Evolutionary conservation across 2,797 vertebrate genomes (phyloP).

Genomic region (Crocidura indochinensis): DNA sequence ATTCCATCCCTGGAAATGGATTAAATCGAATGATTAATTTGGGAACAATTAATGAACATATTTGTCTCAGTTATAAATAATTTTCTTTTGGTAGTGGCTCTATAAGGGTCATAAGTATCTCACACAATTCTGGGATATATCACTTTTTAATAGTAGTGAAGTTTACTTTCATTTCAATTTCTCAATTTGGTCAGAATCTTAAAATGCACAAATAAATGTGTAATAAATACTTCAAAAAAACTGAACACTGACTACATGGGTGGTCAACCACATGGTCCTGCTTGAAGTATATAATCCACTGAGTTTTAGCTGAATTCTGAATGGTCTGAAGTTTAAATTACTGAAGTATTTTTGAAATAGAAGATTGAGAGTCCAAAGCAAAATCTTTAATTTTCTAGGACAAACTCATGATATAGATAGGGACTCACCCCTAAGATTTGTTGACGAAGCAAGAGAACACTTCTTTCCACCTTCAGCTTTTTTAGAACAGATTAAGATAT

Average conservation of each 20-base stretch:
- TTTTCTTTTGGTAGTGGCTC: neutral
- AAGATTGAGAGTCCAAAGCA: neutral
- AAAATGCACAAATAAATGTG: neutral
- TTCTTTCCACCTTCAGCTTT: neutral
- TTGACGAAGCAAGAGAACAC: neutral
- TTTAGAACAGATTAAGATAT: neutral
- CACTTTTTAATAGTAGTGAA: neutral
- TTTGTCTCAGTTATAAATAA: neutral
- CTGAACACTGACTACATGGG: neutral
- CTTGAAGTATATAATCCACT: neutral
- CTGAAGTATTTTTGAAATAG: neutral
- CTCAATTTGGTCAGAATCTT: conserved; percentile 26
- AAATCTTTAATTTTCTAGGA: neutral
- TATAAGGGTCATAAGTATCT: neutral
- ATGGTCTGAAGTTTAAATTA: conserved; percentile 7
- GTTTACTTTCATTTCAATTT: conserved; percentile 30
- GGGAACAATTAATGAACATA: neutral
- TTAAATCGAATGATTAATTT: neutral
- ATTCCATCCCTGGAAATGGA: too few species aligned
- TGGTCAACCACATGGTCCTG: conserved; percentile 25
- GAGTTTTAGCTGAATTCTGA: neutral
- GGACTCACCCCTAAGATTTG: neutral
- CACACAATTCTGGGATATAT: neutral
- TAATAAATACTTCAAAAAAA: neutral
- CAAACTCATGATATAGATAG: neutral